Percentiles rank a stretch among this genome's conserved stretches.
Conservation (phyloP, 2,113 vertebrate species). For the Perccottus glenii region DNA sequence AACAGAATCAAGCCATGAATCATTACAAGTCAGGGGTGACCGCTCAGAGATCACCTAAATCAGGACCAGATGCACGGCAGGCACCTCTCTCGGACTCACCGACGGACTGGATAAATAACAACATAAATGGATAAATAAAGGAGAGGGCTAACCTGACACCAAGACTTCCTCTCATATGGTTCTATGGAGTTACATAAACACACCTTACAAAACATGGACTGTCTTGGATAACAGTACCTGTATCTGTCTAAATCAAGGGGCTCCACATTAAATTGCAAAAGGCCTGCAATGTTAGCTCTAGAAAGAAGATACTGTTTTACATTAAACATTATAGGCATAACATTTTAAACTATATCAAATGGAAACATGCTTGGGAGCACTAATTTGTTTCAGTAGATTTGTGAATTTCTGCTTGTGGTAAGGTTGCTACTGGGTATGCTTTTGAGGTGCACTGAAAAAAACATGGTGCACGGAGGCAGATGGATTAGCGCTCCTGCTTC, state of each 20-base stretch:
- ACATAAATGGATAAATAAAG: constrained; percentile 25
- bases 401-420: no score
- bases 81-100: constrained; percentile 48
- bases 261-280: neutral
- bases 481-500: no score
- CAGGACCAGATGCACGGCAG: constrained; percentile 68
- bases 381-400: no score
- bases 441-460: no score
- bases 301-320: no score
- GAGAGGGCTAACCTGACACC: constrained; percentile 8
- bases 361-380: no score
- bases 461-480: no score
- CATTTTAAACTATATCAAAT: no score
- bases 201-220: neutral
- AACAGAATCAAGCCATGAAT: constrained; percentile 68
- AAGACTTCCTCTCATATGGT: constrained; percentile 11
- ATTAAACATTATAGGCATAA: no score
- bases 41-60: constrained; percentile 63
- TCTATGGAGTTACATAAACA: neutral
- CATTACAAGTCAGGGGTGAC: constrained; percentile 68
- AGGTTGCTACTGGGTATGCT: no score
- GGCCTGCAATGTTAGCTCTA: no score
- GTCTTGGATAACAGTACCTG: neutral
- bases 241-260: neutral
- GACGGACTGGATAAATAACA: constrained; percentile 41